A percentile compares a stretch with the other conserved stretches of the same genome.
Evolutionary conservation across 2,797 vertebrate species (phyloP).

Genomic region (Melanotaenia pygmaea): DNA sequence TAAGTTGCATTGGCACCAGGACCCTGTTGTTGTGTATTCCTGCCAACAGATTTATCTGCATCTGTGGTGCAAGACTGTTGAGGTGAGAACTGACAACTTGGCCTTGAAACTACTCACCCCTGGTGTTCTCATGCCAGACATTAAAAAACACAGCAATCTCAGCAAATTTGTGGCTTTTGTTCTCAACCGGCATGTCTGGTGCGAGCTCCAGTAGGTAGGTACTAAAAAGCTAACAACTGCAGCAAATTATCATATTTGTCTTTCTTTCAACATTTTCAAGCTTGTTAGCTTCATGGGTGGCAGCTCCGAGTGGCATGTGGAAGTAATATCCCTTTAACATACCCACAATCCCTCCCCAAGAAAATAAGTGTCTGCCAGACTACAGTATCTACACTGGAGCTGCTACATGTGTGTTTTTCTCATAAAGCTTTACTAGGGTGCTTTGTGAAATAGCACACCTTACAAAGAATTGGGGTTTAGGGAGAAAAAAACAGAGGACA

Average conservation of each 20-base stretch:
- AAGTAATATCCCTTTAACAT: conserved; percentile 71
- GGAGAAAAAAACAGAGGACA: conserved; percentile 34
- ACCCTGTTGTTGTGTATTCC: conserved; percentile 14
- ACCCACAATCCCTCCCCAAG: conserved; percentile 37
- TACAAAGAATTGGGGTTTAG: not conserved
- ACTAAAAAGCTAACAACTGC: conserved; percentile 73
- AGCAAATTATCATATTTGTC: conserved; percentile 73
- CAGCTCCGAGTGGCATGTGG: conserved; percentile 73
- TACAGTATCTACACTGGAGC: conserved; percentile 58
- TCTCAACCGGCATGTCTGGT: conserved; percentile 51
- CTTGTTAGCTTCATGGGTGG: conserved; percentile 75
- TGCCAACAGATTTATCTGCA: conserved; percentile 32
- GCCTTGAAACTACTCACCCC: conserved; percentile 37
- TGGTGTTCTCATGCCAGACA: conserved; percentile 44
- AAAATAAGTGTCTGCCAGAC: conserved; percentile 65
- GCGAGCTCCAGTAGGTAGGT: conserved; percentile 64
- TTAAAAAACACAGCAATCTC: conserved; percentile 41
- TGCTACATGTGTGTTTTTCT: conserved; percentile 50
- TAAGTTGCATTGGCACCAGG: conserved; percentile 16
- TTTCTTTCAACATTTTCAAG: conserved; percentile 66
- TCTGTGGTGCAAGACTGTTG: conserved; percentile 11
- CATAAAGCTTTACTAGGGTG: conserved; percentile 57
- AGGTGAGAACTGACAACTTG: conserved; percentile 40
- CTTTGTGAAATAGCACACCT: conserved; percentile 54
- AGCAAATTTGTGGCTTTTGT: conserved; percentile 57